These are phyloP conservation scores for Achlya flavicornis DNA, from an alignment of 2,888 invertebrate species.

Conservation along the genomic window DNA sequence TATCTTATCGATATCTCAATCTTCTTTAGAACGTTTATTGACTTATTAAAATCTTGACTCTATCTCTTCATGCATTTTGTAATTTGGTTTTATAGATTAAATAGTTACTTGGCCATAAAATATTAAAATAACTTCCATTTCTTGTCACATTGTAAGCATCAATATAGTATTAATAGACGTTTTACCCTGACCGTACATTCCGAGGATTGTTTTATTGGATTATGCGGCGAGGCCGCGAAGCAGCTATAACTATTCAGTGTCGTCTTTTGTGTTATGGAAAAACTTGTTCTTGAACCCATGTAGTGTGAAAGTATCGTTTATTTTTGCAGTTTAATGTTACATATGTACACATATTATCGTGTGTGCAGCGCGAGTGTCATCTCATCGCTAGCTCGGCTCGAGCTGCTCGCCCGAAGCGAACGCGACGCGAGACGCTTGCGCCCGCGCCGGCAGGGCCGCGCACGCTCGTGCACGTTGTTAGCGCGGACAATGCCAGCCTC, in stretches of 20 bases:
- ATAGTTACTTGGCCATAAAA: conserved; percentile 19
- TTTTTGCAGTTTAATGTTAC: conserved; percentile 84
- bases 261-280: conserved; percentile 85
- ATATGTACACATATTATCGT: conserved; percentile 84
- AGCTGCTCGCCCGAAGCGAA: conserved; percentile 34
- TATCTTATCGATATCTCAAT: not conserved
- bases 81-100: not conserved
- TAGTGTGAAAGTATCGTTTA: conserved; percentile 83
- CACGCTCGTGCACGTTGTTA: conserved; percentile 57
- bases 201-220: conserved; percentile 83
- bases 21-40: not conserved
- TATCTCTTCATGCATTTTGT: conserved; percentile 15
- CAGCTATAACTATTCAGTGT: conserved; percentile 84
- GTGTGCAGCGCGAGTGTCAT: conserved; percentile 72
- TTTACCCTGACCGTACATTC: conserved; percentile 76
- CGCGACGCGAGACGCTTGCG: conserved; percentile 25
- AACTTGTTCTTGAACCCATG: conserved; percentile 84
- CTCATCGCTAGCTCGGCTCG: conserved; percentile 36
- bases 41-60: not conserved
- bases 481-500: conserved; percentile 63
- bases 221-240: conserved; percentile 81
- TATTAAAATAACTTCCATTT: conserved; percentile 17
- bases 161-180: conserved; percentile 34
- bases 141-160: conserved; percentile 12
- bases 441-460: conserved; percentile 11